phyloP scores from a whole-genome alignment of 2,888 invertebrate genomes.

The Elegia similella region DNA sequence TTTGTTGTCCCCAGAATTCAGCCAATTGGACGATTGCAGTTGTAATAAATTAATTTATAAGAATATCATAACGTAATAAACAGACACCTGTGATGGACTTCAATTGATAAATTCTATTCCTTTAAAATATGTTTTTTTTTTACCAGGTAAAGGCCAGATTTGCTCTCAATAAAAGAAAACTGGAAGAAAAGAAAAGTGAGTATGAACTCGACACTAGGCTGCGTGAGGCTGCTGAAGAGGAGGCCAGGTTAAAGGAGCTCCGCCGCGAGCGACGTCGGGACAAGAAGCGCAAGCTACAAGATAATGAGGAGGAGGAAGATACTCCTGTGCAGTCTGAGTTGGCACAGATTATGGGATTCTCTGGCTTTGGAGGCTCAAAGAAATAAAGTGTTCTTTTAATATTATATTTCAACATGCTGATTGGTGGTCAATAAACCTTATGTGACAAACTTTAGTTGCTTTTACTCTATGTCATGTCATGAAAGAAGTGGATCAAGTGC shows the following conservation, averaged over 20 bases:
- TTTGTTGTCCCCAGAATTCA: too few relatives aligned
- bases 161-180: slow-evolving; percentile 94
- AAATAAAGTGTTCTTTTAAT: slow-evolving; percentile 72
- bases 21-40: too few relatives aligned
- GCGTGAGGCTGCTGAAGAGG: slow-evolving; percentile 97
- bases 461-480: too few relatives aligned
- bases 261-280: slow-evolving; percentile 94
- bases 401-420: too few relatives aligned
- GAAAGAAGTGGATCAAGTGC: too few relatives aligned
- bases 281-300: slow-evolving; percentile 91
- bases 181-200: slow-evolving; percentile 97
- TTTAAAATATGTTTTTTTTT: background rate
- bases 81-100: too few relatives aligned
- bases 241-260: slow-evolving; percentile 95
- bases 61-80: too few relatives aligned
- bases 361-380: slow-evolving; percentile 94
- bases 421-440: too few relatives aligned
- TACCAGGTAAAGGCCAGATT: slow-evolving; percentile 92
- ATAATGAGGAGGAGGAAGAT: slow-evolving; percentile 69
- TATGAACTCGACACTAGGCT: slow-evolving; percentile 96
- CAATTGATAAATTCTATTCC: too few relatives aligned
- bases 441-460: too few relatives aligned
- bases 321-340: slow-evolving; percentile 86
- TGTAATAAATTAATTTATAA: too few relatives aligned
- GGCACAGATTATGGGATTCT: slow-evolving; percentile 97